Evolutionary conservation across 2,113 vertebrate species (phyloP).

Genomic region (Hyperopisus bebe): DNA sequence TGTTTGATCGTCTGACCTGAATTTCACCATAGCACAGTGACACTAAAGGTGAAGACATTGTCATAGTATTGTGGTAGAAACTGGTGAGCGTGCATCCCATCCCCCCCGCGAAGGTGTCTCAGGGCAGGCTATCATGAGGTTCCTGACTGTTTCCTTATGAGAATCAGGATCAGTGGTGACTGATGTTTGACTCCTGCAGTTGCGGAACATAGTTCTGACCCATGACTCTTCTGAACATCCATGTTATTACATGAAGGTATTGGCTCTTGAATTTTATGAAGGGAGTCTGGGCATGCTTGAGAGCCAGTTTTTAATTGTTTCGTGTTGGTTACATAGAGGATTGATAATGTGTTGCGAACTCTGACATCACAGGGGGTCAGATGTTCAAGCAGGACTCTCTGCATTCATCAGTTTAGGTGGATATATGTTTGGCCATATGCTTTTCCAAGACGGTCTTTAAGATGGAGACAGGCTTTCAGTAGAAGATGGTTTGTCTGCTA

Average conservation of each 20-base stretch:
- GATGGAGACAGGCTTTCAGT: background rate
- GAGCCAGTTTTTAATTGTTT: background rate
- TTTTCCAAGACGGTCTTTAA: background rate
- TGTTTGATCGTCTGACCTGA: background rate
- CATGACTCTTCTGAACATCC: background rate
- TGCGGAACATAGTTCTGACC: background rate
- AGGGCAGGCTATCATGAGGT: background rate
- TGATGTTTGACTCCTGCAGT: background rate
- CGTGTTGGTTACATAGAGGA: background rate
- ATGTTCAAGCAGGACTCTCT: background rate
- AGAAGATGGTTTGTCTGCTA: background rate
- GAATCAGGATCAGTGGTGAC: background rate
- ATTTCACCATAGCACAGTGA: background rate
- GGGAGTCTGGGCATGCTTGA: background rate
- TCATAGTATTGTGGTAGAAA: background rate
- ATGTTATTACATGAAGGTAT: background rate
- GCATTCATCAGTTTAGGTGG: background rate
- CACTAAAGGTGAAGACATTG: background rate
- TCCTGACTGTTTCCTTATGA: background rate
- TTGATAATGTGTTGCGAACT: background rate
- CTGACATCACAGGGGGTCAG: background rate
- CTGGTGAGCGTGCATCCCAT: background rate
- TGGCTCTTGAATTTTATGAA: background rate
- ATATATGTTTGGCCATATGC: background rate
- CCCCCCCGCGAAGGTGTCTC: background rate